These are phyloP conservation scores for Gallinago jamesoni DNA, from an alignment of 2,113 vertebrate genomes.

Conservation along the genomic window DNA sequence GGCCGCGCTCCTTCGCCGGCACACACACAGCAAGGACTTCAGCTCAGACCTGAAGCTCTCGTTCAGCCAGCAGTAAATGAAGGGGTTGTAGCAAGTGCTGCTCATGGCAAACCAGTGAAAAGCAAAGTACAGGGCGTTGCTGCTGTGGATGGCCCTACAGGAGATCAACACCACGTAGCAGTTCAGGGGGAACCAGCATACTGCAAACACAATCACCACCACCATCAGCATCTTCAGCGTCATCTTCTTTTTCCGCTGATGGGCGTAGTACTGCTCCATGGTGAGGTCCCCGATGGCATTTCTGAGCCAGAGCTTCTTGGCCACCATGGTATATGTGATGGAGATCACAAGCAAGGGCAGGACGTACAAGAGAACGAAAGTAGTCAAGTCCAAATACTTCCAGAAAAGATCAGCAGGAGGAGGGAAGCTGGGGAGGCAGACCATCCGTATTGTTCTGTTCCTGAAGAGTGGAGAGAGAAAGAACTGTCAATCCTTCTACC, in stretches of 20 bases:
- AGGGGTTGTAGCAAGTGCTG: slow-evolving; percentile 83
- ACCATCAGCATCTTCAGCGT: slow-evolving; percentile 82
- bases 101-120: slow-evolving; percentile 84
- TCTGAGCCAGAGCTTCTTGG: slow-evolving; percentile 82
- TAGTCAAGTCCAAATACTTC: slow-evolving; percentile 82
- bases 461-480: slow-evolving; percentile 57
- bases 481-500: neutral
- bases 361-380: slow-evolving; percentile 79
- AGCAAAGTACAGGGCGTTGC: slow-evolving; percentile 76
- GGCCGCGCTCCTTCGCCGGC: neutral
- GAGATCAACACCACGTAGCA: slow-evolving; percentile 80
- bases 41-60: slow-evolving; percentile 75
- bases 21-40: slow-evolving; percentile 61
- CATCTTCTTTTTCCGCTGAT: slow-evolving; percentile 79
- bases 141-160: slow-evolving; percentile 76
- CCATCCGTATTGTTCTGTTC: slow-evolving; percentile 72
- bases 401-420: slow-evolving; percentile 79
- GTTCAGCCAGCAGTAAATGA: slow-evolving; percentile 83
- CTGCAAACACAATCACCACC: slow-evolving; percentile 77
- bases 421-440: slow-evolving; percentile 80
- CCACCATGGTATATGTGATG: slow-evolving; percentile 72
- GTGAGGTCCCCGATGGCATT: slow-evolving; percentile 81
- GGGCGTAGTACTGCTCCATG: slow-evolving; percentile 77
- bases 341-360: slow-evolving; percentile 79
- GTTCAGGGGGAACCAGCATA: slow-evolving; percentile 83